Evolutionary conservation across 2,888 invertebrate genomes (phyloP), one percentile per base, ranked within the genome.

Genomic region (Epsilonema sp.): DNA sequence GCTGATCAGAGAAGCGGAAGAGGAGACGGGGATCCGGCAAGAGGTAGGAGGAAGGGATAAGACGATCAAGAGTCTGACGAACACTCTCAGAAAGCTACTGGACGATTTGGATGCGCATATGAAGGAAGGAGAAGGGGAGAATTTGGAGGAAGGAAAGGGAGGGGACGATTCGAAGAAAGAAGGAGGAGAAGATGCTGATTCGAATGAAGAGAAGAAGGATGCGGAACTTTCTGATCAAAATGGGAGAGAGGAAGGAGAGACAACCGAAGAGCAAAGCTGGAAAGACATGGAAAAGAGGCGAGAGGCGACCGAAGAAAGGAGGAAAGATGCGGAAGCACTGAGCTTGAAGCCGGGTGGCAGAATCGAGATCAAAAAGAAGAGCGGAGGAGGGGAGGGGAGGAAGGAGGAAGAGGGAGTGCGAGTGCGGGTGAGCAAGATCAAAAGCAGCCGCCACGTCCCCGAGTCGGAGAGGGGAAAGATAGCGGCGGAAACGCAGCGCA

Each of bases 371-470:
- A n/a, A n/a, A n/a, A n/a, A n/a, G n/a, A n/a, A n/a, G n/a, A n/a
- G n/a, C n/a, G n/a, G n/a, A n/a, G n/a, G n/a, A n/a, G n/a, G n/a
- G n/a, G n/a, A n/a, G n/a, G n/a, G n/a, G n/a, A n/a, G n/a, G n/a
- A n/a, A n/a, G n/a, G 42, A 42, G 11, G 44, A 36, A 5, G 37
- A 20, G 37, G 22, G n/a, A 44, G 44, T 44, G 4, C 37, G 37
- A 44, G 44, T 44, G 26, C 44, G 44, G 4, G 44, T 44, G 19
- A 13, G 37, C 11, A 44, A 44, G 11, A 4, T 44, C 5, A n/a
- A n/a, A n/a, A 19, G 16, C 31, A 31, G 31, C 31, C 8, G 16
- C 8, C 8, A 8, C 16, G 31, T 31, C 16, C 31, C 31, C 31
- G 8, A 31, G 8, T 16, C 8, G 8, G 8, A 11, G 31, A 8